Evolutionary conservation across 2,797 vertebrate genomes (phyloP).

Genomic region (Rhinogobio ventralis): DNA sequence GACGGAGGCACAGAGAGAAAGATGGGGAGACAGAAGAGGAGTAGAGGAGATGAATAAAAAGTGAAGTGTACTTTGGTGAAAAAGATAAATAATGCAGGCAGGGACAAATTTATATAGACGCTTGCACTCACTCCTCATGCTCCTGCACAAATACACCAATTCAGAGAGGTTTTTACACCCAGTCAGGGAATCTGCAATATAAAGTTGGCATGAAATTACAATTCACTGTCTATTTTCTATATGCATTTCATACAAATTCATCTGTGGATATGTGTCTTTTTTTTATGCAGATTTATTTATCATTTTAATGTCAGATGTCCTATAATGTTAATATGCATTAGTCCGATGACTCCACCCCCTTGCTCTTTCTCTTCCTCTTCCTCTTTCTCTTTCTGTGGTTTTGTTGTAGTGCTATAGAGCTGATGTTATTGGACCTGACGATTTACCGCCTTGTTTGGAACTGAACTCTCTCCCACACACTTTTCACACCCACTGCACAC

Average conservation of each 20-base stretch:
- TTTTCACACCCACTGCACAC: constrained; percentile 59
- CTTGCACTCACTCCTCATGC: neutral
- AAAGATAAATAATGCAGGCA: constrained; percentile 50
- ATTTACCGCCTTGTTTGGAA: constrained; percentile 59
- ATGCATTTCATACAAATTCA: neutral
- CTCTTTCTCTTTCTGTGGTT: constrained; percentile 26
- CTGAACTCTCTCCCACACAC: constrained; percentile 64
- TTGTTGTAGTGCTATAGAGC: constrained; percentile 39
- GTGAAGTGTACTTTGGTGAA: constrained; percentile 57
- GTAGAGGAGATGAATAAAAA: constrained; percentile 56
- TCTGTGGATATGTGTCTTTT: neutral
- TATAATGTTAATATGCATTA: constrained; percentile 19
- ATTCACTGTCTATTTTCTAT: neutral
- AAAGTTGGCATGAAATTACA: neutral
- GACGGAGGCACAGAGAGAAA: constrained; percentile 43
- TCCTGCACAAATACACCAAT: constrained; percentile 30
- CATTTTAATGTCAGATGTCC: constrained; percentile 13
- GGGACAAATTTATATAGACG: constrained; percentile 19
- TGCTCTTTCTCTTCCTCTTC: neutral
- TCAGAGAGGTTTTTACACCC: constrained; percentile 1
- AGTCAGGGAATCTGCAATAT: neutral
- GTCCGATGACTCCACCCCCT: constrained; percentile 1
- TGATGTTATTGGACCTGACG: constrained; percentile 63
- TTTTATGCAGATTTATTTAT: neutral
- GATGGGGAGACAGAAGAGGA: constrained; percentile 19